These are phyloP conservation scores for Petrolisthes cinctipes DNA, from an alignment of 2,888 invertebrate species.

Conservation along the genomic window DNA sequence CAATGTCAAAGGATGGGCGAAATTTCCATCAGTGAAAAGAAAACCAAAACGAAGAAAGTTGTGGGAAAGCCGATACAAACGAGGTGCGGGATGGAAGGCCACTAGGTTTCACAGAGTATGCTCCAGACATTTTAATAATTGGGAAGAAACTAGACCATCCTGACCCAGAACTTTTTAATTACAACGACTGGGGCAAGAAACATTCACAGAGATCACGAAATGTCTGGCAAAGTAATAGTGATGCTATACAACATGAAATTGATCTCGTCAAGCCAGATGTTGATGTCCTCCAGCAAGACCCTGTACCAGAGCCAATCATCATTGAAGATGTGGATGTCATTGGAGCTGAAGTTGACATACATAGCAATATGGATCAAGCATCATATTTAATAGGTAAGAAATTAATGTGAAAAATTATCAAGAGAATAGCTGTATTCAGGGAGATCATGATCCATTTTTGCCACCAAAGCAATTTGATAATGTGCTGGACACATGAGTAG, in stretches of 20 bases:
- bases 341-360: not conserved
- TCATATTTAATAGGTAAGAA: constrained; percentile 20
- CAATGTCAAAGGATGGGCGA: constrained; percentile 5
- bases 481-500: too few relatives aligned
- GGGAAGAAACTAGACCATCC: not conserved
- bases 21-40: not conserved
- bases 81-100: constrained; percentile 1
- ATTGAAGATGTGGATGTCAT: not conserved
- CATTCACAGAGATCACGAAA: not conserved
- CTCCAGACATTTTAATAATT: constrained; percentile 21
- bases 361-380: not conserved
- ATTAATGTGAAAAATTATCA: not conserved
- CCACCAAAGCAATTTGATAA: too few relatives aligned
- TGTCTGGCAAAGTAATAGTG: constrained; percentile 6
- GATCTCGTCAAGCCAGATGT: not conserved
- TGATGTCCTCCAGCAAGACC: not conserved
- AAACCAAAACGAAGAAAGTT: not conserved
- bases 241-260: not conserved
- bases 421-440: not conserved
- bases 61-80: not conserved
- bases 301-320: not conserved
- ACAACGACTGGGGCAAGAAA: constrained; percentile 5
- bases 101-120: not conserved
- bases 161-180: constrained; percentile 5
- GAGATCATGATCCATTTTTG: not conserved